These are phyloP conservation scores for Antechinus flavipes DNA, from an alignment of 2,113 vertebrate genomes.

Conservation along the genomic window DNA sequence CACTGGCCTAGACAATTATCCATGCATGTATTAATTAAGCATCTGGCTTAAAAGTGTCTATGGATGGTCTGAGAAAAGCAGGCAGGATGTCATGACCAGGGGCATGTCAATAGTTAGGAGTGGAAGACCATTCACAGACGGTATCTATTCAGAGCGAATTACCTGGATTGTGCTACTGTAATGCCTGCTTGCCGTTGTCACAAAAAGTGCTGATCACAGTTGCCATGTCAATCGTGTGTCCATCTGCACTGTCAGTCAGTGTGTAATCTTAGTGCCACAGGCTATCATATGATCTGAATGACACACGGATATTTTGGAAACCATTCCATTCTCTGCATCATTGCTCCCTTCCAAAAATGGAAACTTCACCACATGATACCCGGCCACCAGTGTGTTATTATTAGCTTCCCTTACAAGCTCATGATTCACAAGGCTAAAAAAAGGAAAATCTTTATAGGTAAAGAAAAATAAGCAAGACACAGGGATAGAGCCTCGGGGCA, in stretches of 20 bases:
- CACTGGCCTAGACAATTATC: slow-evolving; percentile 36
- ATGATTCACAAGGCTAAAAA: not conserved
- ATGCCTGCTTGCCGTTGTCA: slow-evolving; percentile 11
- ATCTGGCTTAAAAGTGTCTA: slow-evolving; percentile 6
- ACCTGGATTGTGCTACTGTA: not conserved
- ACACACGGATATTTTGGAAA: not conserved
- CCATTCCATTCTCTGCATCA: not conserved
- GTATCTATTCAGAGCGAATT: not conserved
- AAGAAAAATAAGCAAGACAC: not conserved
- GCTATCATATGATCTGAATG: not conserved
- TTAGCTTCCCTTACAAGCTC: not conserved
- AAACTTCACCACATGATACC: not conserved
- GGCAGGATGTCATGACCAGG: not conserved
- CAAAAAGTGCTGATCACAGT: not conserved
- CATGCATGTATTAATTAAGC: slow-evolving; percentile 42
- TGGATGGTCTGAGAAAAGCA: slow-evolving; percentile 21
- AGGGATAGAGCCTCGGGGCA: not conserved
- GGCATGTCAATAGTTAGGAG: slow-evolving; percentile 13
- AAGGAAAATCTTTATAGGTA: not conserved
- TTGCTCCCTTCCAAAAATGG: not conserved
- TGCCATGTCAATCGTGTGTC: slow-evolving; percentile 18
- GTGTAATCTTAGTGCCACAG: not conserved
- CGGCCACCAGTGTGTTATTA: not conserved
- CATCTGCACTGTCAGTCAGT: not conserved
- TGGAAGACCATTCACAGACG: not conserved